Conservation (phyloP, 2,113 vertebrate genomes). For the Corythornis madagascariensis region DNA sequence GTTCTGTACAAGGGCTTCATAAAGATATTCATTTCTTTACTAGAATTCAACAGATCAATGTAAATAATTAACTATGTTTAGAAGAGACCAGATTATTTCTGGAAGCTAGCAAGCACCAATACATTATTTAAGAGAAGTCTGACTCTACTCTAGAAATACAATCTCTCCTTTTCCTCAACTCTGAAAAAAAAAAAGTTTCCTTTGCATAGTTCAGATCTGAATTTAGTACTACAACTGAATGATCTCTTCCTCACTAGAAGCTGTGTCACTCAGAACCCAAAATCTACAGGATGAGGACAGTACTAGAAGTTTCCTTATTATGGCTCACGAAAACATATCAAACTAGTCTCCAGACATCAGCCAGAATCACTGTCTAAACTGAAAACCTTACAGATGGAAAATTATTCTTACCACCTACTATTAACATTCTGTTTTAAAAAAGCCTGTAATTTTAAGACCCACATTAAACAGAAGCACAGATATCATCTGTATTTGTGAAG, state of each 20-base stretch:
- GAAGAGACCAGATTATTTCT: background rate
- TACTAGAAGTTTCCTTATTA: background rate
- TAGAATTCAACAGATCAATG: background rate
- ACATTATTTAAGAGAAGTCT: background rate
- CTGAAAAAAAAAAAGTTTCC: background rate
- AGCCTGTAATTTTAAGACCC: background rate
- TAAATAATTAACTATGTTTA: background rate
- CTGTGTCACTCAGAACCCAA: background rate
- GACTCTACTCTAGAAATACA: background rate
- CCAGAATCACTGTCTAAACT: background rate
- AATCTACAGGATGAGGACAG: background rate
- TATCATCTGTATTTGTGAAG: background rate
- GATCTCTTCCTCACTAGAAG: background rate
- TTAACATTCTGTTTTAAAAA: background rate
- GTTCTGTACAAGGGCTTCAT: background rate
- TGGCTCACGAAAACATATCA: background rate
- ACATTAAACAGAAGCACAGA: background rate
- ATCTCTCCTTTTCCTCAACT: background rate
- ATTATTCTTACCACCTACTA: background rate
- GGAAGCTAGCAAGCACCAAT: background rate
- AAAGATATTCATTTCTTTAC: background rate
- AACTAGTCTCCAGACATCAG: background rate
- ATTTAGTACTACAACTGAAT: background rate
- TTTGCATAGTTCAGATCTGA: background rate
- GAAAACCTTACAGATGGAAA: background rate